These are phyloP conservation scores for Dendroctonus valens DNA, from an alignment of 1,140 invertebrate species.

Conservation along the genomic window DNA sequence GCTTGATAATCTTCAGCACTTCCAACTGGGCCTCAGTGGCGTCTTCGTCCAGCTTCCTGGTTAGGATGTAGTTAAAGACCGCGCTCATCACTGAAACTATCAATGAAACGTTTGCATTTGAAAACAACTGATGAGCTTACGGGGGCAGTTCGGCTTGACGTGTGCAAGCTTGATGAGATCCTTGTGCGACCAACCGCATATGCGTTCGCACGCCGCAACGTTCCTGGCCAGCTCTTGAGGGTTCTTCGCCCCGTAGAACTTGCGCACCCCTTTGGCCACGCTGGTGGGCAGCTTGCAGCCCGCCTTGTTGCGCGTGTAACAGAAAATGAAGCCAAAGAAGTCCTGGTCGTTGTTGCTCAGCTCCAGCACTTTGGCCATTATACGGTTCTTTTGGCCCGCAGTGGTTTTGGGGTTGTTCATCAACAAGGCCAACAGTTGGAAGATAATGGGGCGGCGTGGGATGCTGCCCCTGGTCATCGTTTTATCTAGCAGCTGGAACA, in stretches of 20 bases:
- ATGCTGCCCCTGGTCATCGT: conserved; percentile 34
- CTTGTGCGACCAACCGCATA: conserved; percentile 65
- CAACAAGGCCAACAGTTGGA: conserved; percentile 30
- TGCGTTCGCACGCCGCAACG: conserved; percentile 57
- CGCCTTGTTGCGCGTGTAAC: conserved; percentile 47
- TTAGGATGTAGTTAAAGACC: conserved; percentile 39
- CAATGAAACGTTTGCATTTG: background rate
- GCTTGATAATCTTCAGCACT: conserved; percentile 32
- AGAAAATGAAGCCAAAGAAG: conserved; percentile 60
- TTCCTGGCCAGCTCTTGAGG: conserved; percentile 57
- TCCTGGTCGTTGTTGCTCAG: conserved; percentile 54
- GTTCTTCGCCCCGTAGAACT: conserved; percentile 59
- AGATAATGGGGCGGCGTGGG: conserved; percentile 29
- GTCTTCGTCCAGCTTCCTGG: conserved; percentile 24
- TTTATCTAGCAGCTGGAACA: conserved; percentile 27
- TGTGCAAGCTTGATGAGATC: conserved; percentile 67
- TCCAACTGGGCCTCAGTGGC: conserved; percentile 26
- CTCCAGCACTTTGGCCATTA: conserved; percentile 52
- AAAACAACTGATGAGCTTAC: conserved; percentile 44
- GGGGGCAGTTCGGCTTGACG: conserved; percentile 50
- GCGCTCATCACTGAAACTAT: conserved; percentile 34
- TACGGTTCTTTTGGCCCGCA: conserved; percentile 38
- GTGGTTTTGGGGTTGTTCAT: conserved; percentile 6
- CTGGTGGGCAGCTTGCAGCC: conserved; percentile 56
- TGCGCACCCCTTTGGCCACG: conserved; percentile 54